Conservation (phyloP, 2,888 invertebrate genomes). For the Aspidapion aeneum region DNA sequence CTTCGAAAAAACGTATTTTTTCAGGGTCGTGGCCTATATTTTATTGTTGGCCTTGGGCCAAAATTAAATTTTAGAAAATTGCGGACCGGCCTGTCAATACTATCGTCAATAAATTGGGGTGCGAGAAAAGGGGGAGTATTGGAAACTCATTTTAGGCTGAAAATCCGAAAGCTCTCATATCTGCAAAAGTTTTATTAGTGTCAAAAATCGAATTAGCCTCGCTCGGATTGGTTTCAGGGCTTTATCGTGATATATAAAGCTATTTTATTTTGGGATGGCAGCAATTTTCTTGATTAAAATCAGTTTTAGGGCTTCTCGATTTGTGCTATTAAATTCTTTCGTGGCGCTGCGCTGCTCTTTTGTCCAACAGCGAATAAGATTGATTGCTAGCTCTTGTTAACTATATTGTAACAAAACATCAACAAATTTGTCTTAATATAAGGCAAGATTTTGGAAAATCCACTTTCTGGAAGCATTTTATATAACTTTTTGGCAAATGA, state of each 20-base stretch:
- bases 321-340: not conserved
- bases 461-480: no score
- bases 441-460: no score
- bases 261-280: not conserved
- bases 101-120: not conserved
- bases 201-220: constrained; percentile 25
- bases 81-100: not conserved
- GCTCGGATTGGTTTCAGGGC: constrained; percentile 4
- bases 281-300: not conserved
- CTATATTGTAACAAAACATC: no score
- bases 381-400: no score
- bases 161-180: not conserved
- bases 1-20: no score
- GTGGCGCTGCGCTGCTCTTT: no score
- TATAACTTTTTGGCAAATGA: no score
- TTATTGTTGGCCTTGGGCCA: no score
- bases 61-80: not conserved
- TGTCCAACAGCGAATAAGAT: no score
- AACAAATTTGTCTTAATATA: no score
- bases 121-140: not conserved
- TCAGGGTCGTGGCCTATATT: no score
- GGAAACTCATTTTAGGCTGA: not conserved
- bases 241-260: not conserved
- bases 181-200: constrained; percentile 24
- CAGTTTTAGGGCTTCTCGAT: not conserved